Evolutionary conservation across 1,140 invertebrate genomes (phyloP), one percentile per base, ranked within the genome.

Genomic region (Philotrypesis tridentata): DNA sequence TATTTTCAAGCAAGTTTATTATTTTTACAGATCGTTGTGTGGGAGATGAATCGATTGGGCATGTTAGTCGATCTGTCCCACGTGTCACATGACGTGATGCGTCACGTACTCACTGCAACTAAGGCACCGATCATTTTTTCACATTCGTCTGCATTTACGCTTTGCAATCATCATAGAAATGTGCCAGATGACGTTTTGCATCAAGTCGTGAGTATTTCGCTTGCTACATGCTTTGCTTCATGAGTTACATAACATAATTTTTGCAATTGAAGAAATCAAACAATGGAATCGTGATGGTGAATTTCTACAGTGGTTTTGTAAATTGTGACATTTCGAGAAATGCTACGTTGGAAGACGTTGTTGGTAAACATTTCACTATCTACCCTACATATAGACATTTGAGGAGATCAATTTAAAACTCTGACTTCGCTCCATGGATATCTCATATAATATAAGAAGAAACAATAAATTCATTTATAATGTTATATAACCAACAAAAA

Each of bases 31-130:
- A 94, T 94, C 89, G 94, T 97, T 85, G 95, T 97, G 11, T 92
- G 93, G 84, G 96, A 97, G 92, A 96, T 97, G 95, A 97, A 97
- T 92, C 93, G 96, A 43, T 92, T 97, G 63, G 97, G 97, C n/a
- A 98, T 98, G 97, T 92, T 98, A 91, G 95, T 98, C 48, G 97
- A 98, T 91, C 93, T 98, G 83, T 96, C 96, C 7, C 97, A 98
- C 90, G 96, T 97, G 21, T 95, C 95, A 74, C 94, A 93, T 86
- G 94, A 93, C 88, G 97, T 95, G 1, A 97, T 97, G 94, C 89
- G 95, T 48, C 95, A 96, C 83, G 96, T 96, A 2, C 93, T 98
- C 85, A 92, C 93, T 11, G 90, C 95, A 12, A 95, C 96, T 1
- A 93, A 93, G 85, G 96, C 97, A 0, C 97, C 97, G 0, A 95